These are phyloP conservation scores for Psilopsiagon aymara DNA, from an alignment of 2,113 vertebrate species.

Conservation along the genomic window DNA sequence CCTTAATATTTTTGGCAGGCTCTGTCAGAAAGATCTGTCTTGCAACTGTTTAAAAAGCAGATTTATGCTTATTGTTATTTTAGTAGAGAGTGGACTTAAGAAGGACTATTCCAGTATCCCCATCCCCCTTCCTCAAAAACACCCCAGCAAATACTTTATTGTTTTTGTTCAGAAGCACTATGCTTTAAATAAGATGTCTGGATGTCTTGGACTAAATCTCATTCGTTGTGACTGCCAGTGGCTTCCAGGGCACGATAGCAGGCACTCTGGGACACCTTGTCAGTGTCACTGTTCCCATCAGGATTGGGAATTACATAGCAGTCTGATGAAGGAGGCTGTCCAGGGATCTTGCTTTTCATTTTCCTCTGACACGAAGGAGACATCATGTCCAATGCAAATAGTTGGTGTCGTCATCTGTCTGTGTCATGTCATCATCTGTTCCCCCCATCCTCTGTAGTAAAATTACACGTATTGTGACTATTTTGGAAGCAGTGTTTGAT, in stretches of 20 bases:
- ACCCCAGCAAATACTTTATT: neutral
- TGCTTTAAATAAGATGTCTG: neutral
- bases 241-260: neutral
- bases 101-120: neutral
- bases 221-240: neutral
- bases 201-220: neutral
- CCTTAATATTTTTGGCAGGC: neutral
- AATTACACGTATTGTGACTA: neutral
- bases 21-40: neutral
- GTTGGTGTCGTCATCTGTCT: neutral
- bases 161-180: neutral
- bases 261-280: neutral
- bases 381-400: neutral
- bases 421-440: neutral
- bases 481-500: neutral
- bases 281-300: neutral
- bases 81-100: neutral
- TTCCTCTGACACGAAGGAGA: neutral
- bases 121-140: no score
- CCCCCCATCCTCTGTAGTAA: neutral
- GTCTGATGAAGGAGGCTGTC: neutral
- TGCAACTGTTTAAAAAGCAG: neutral
- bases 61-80: neutral
- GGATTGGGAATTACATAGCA: neutral
- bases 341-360: neutral